Percentiles rank a stretch among this genome's conserved stretches.
Conservation (phyloP, 2,797 vertebrate genomes). For the Threskiornis aethiopicus region DNA sequence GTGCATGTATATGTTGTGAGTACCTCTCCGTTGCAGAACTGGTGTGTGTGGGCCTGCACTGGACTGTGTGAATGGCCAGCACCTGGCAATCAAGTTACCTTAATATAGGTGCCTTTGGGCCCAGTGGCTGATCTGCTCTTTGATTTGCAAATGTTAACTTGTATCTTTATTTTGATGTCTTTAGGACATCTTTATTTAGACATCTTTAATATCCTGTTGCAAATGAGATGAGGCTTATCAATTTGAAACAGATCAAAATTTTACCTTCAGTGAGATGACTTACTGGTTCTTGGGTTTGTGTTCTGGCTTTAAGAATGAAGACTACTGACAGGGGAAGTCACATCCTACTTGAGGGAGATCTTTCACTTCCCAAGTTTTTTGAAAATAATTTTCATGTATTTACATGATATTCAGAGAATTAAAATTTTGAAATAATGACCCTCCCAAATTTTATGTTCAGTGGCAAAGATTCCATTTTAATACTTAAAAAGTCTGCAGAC, state of each 20-base stretch:
- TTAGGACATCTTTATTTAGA: neutral
- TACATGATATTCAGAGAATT: accelerated
- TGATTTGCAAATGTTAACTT: neutral
- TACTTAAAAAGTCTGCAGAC: neutral
- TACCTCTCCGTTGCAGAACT: neutral
- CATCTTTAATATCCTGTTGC: neutral
- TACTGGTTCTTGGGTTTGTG: neutral
- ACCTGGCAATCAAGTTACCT: neutral
- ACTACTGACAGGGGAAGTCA: neutral
- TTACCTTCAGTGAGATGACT: neutral
- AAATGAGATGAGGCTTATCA: neutral
- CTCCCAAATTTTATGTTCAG: neutral
- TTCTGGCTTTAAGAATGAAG: neutral
- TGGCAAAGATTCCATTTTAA: neutral
- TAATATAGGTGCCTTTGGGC: neutral
- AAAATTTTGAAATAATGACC: neutral
- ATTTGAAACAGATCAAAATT: neutral
- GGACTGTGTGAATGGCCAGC: no score
- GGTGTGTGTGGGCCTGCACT: neutral
- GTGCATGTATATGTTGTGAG: accelerated
- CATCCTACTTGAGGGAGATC: neutral
- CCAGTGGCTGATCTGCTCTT: neutral
- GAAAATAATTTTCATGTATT: neutral
- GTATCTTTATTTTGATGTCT: neutral
- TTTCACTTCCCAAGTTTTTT: neutral